Evolutionary conservation across 2,797 vertebrate species (phyloP).

Genomic region (Gadopsis marmoratus): DNA sequence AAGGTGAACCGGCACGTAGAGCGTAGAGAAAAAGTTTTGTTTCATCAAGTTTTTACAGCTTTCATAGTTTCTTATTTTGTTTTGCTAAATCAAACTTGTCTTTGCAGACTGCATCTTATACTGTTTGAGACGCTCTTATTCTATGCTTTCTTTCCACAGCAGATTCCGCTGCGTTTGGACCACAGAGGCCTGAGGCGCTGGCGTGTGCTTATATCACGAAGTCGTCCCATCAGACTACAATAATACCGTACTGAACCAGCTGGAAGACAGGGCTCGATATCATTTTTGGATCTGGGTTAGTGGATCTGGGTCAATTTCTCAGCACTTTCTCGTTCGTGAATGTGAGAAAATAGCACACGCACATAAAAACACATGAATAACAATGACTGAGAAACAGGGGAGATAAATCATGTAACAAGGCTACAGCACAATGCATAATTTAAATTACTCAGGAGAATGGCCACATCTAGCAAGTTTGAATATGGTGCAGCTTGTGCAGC

Average conservation of each 20-base stretch:
- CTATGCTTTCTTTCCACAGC: slow-evolving; percentile 39
- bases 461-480: neutral
- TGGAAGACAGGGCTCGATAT: slow-evolving; percentile 42
- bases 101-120: slow-evolving; percentile 42
- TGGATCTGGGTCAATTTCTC: slow-evolving; percentile 64
- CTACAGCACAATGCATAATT: neutral
- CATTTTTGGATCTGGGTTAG: slow-evolving; percentile 63
- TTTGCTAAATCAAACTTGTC: slow-evolving; percentile 43
- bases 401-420: slow-evolving; percentile 18
- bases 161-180: slow-evolving; percentile 42
- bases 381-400: slow-evolving; percentile 11
- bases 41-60: slow-evolving; percentile 14
- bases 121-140: slow-evolving; percentile 44
- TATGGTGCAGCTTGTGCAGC: neutral
- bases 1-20: slow-evolving; percentile 24
- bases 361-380: slow-evolving; percentile 34
- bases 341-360: slow-evolving; percentile 18
- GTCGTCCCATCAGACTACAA: slow-evolving; percentile 62
- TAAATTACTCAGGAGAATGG: slow-evolving; percentile 15
- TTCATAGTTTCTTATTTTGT: slow-evolving; percentile 9
- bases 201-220: slow-evolving; percentile 70
- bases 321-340: slow-evolving; percentile 37
- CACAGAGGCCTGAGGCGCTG: slow-evolving; percentile 55
- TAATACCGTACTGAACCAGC: slow-evolving; percentile 55
- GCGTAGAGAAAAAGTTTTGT: neutral